Conservation (phyloP, 2,113 vertebrate genomes). For the Anguilla rostrata region DNA sequence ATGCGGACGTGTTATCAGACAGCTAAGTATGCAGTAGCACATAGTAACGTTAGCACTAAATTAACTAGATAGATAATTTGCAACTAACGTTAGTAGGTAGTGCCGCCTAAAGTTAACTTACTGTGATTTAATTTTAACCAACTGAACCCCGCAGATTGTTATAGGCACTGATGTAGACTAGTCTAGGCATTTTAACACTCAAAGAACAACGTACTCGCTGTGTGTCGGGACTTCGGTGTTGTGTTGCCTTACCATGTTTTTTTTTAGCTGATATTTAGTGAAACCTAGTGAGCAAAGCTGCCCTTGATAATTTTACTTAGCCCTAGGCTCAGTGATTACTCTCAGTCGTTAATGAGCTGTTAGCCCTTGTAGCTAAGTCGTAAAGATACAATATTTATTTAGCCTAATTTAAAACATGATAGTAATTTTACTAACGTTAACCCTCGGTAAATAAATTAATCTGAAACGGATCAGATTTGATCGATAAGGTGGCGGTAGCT, state of each 20-base stretch:
- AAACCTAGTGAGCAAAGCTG: not conserved
- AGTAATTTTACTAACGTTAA: not conserved
- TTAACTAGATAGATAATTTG: no score
- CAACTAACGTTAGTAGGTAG: no score
- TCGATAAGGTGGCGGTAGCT: no score
- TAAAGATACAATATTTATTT: not conserved
- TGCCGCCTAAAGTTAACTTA: no score
- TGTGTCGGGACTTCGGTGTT: not conserved
- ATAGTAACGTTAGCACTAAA: no score
- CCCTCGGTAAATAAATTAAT: not conserved
- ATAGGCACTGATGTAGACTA: no score
- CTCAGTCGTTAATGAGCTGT: not conserved
- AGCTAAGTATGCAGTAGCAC: not conserved
- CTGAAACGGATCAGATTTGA: no score
- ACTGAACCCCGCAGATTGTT: no score
- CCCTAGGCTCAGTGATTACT: not conserved
- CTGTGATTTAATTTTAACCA: no score
- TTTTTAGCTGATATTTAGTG: not conserved
- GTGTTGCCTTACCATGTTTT: not conserved
- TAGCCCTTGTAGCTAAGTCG: not conserved
- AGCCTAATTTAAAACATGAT: not conserved
- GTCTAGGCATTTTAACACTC: not conserved
- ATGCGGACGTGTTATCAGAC: not conserved
- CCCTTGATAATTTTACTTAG: not conserved
- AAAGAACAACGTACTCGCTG: no score